Evolutionary conservation across 2,888 invertebrate species (phyloP).

Genomic region (Toxonevra muliebris): DNA sequence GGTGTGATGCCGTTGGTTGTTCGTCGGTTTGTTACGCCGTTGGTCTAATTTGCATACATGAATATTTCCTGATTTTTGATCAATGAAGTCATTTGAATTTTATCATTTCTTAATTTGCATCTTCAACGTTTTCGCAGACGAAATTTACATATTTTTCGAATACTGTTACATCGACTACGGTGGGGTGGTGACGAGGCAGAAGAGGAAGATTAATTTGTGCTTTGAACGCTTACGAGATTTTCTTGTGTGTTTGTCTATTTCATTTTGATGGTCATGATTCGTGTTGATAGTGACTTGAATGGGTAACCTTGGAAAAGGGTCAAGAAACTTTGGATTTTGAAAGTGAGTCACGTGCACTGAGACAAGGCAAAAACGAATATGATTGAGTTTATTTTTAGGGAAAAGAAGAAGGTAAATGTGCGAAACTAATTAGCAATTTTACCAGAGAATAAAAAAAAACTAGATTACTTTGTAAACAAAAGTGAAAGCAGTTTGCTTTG

Average conservation of each 20-base stretch:
- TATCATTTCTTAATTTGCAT: background rate
- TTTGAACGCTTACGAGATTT: background rate
- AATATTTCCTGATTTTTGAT: constrained; percentile 20
- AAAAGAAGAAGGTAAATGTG: constrained; percentile 3
- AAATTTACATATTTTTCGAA: constrained; percentile 1
- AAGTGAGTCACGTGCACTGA: constrained; percentile 18
- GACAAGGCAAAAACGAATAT: background rate
- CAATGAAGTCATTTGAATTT: constrained; percentile 8
- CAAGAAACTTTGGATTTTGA: constrained; percentile 21
- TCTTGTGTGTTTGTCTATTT: background rate
- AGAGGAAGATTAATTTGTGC: background rate
- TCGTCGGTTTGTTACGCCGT: background rate
- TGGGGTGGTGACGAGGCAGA: background rate
- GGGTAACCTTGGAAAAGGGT: constrained; percentile 22
- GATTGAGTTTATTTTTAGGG: background rate
- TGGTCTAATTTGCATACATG: constrained; percentile 6
- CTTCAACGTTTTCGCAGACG: constrained; percentile 4
- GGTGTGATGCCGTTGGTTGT: background rate
- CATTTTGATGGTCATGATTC: background rate
- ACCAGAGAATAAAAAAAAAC: no score
- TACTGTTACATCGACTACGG: constrained; percentile 4
- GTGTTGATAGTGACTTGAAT: background rate
- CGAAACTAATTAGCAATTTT: background rate
- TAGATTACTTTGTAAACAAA: no score
- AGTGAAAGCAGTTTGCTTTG: no score